These are phyloP conservation scores for Lapara coniferarum DNA, from an alignment of 2,888 invertebrate genomes.

Conservation along the genomic window DNA sequence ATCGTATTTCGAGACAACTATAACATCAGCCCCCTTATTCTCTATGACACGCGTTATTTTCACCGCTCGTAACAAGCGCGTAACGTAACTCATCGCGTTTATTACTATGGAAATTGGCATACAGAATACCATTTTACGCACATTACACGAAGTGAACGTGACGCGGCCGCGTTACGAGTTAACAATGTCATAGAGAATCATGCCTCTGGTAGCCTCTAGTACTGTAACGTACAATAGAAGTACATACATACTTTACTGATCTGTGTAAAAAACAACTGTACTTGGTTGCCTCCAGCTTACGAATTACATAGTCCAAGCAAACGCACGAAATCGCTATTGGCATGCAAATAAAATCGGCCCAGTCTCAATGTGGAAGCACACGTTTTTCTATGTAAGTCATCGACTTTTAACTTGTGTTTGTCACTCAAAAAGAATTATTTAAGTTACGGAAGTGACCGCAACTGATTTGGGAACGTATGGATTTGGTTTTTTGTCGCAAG, in stretches of 20 bases:
- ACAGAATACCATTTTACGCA: too few species aligned
- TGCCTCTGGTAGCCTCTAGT: background rate
- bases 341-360: conserved; percentile 34
- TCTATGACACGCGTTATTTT: too few species aligned
- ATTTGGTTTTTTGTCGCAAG: conserved; percentile 46
- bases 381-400: conserved; percentile 35
- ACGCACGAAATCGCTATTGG: conserved; percentile 31
- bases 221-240: conserved; percentile 11
- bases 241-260: conserved; percentile 4
- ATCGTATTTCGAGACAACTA: conserved; percentile 13
- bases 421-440: conserved; percentile 30
- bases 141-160: too few species aligned
- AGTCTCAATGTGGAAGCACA: conserved; percentile 25
- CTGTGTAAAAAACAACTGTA: conserved; percentile 5
- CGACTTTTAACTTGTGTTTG: conserved; percentile 31
- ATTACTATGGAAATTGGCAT: too few species aligned
- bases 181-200: too few species aligned
- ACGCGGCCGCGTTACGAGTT: too few species aligned
- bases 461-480: conserved; percentile 33
- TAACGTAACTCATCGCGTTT: too few species aligned
- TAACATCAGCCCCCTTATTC: too few species aligned
- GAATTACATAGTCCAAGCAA: conserved; percentile 18
- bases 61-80: too few species aligned
- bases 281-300: background rate
- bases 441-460: conserved; percentile 25